Evolutionary conservation across 2,888 invertebrate species (phyloP), one percentile per base, ranked within the genome.

Genomic region (Holacanthella duospinosa): DNA sequence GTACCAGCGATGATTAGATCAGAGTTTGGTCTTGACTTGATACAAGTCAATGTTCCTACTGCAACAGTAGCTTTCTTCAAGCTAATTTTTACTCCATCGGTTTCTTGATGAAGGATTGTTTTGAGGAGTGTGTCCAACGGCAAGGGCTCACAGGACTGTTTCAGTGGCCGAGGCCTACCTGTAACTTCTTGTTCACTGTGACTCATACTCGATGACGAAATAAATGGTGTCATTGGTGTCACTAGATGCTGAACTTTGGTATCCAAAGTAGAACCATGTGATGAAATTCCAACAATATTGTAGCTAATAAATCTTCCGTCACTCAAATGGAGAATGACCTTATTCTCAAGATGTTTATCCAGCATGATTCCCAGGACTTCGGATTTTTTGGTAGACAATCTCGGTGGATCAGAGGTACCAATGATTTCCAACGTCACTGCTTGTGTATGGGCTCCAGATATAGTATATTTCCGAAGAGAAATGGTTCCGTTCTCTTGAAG

Each of bases 271-370:
- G 16, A 19, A 6, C n/a, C 25, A 12, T 29, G 9, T n/a, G n/a
- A n/a, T 26, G 29, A 6, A n/a, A 28, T 26, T 2, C 27, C 26
- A 9, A 66, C 60, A 28, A 72, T 55, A 12, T 67, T 65, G 44
- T 69, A 72, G 28, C 66, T 65, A 1, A 72, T 48, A 19, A 70
- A 69, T 56, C 72, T 53, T 29, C 72, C 72, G 65, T 72, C 72
- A 43, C 66, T 67, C 21, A 72, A 64, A 62, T 69, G 71, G 3
- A 71, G 21, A 4, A 70, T n/a, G 9, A 71, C 26, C 27, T 64
- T 24, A 56, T 66, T 67, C 59, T 72, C 72, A 43, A 64, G 62
- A 44, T 55, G 55, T 21, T 69, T 69, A 43, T 68, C 63, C 19
- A 72, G 9, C n/a, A 57, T 60, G 29, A 59, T 64, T 2, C 71